Conservation (phyloP, 2,113 vertebrate species). For the Numenius arquata region DNA sequence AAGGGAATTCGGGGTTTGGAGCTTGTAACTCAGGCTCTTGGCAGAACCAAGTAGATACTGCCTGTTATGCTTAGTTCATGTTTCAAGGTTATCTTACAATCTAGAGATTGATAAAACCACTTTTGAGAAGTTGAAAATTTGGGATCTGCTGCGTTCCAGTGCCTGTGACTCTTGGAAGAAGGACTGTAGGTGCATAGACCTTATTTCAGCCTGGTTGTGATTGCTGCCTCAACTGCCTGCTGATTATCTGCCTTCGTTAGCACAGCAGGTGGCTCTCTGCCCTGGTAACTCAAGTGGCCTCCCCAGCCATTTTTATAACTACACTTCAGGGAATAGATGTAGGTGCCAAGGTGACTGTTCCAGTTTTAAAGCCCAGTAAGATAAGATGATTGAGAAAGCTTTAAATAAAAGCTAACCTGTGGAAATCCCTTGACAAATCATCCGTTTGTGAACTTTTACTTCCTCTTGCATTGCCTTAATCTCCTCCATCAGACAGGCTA, state of each 20-base stretch:
- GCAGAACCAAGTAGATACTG: not conserved
- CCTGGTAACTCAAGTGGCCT: constrained; percentile 2
- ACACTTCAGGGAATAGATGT: not conserved
- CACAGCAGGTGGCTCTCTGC: not conserved
- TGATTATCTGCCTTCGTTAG: constrained; percentile 8
- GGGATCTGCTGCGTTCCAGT: not conserved
- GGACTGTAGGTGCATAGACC: not conserved
- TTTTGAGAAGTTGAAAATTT: not conserved
- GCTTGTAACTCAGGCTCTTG: not conserved
- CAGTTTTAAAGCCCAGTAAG: constrained; percentile 53
- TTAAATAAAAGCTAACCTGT: constrained; percentile 65
- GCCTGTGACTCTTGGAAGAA: not conserved
- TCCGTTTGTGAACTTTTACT: constrained; percentile 63
- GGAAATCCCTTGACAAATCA: constrained; percentile 54
- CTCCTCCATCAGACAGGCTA: constrained; percentile 35
- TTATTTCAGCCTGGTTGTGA: not conserved
- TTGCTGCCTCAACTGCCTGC: not conserved
- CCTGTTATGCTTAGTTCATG: not conserved
- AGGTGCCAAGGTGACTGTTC: constrained; percentile 55
- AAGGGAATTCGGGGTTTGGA: not conserved
- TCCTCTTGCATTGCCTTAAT: constrained; percentile 37
- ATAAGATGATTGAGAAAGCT: constrained; percentile 67
- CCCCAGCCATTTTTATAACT: constrained; percentile 39
- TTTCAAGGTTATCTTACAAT: not conserved
- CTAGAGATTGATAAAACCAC: not conserved